These are phyloP conservation scores for Iguana delicatissima DNA, from an alignment of 2,797 vertebrate species.

Conservation along the genomic window DNA sequence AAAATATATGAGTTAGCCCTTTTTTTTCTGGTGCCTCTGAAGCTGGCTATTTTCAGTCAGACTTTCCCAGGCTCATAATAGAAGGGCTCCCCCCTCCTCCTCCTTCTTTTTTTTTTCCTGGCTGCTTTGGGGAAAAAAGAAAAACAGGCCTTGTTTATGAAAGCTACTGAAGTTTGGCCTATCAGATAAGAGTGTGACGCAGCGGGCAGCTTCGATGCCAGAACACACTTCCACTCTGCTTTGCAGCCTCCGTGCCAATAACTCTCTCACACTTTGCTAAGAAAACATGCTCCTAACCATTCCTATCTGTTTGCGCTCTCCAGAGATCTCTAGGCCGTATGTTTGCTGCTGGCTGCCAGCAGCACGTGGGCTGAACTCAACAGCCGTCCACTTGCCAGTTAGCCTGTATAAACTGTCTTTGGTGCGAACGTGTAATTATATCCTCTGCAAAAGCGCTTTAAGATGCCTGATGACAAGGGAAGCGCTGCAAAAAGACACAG, in stretches of 20 bases:
- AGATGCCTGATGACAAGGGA: constrained; percentile 49
- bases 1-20: background rate
- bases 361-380: background rate
- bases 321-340: constrained; percentile 3
- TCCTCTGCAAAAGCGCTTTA: constrained; percentile 59
- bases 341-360: background rate
- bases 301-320: constrained; percentile 14
- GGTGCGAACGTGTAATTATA: constrained; percentile 51
- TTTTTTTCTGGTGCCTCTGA: too few species aligned
- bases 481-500: constrained; percentile 45
- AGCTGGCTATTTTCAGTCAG: background rate
- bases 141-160: constrained; percentile 5
- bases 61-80: background rate
- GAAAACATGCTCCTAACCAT: constrained; percentile 29
- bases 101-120: background rate
- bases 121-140: background rate
- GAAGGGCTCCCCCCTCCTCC: background rate
- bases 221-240: constrained; percentile 20
- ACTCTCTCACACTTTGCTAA: constrained; percentile 15
- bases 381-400: constrained; percentile 1
- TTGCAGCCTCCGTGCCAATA: background rate
- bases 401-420: constrained; percentile 45
- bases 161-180: constrained; percentile 14
- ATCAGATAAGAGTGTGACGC: constrained; percentile 12
- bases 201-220: constrained; percentile 25